Evolutionary conservation across 2,797 vertebrate genomes (phyloP), one percentile per base, ranked within the genome.

Genomic region (Miichthys miiuy): DNA sequence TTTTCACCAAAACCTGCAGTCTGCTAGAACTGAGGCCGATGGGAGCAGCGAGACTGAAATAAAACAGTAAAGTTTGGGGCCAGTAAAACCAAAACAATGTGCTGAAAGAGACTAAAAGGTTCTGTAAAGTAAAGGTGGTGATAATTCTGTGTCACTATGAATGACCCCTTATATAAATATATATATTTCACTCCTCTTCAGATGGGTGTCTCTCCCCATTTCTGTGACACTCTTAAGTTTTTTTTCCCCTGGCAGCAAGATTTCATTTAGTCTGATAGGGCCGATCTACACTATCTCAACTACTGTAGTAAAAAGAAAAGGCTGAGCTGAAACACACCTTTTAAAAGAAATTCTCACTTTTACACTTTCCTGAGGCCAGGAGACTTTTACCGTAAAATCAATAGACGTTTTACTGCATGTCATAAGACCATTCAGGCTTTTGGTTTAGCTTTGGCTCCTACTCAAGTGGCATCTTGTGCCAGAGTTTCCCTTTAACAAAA

Each of bases 401-500:
- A 27, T 27, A 30, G 21, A 46, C 4, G 25, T 44, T 17, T 50
- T 47, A 6, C 62, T 48, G 11, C 30, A 20, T 48, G 62, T 48
- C 25, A 48, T 60, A 14, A 61, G 18, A 30, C 17, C 18, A 30
- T 30, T 65, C 34, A 44, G 51, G 38, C 50, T 42, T 23, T 14
- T 25, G 38, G 23, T 57, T 27, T 6, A 34, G 12, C 34, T 30
- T 38, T 64, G 9, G 44, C 44, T 48, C 25, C 25, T 1, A 2
- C 42, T 42, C 34, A 11, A 54, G n/a, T n/a, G 11, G 38, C 10
- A 42, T 25, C 51, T 25, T 30, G 6, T 68, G 41, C 23, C 18
- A 69, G 42, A 56, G 16, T 23, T 71, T 71, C 17, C 46, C 48
- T 51, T 17, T 61, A 42, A 71, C n/a, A 25, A 48, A 58, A 55